Base-by-base conservation (phyloP, 2,888 invertebrate genomes). In the Noctua comes region DNA sequence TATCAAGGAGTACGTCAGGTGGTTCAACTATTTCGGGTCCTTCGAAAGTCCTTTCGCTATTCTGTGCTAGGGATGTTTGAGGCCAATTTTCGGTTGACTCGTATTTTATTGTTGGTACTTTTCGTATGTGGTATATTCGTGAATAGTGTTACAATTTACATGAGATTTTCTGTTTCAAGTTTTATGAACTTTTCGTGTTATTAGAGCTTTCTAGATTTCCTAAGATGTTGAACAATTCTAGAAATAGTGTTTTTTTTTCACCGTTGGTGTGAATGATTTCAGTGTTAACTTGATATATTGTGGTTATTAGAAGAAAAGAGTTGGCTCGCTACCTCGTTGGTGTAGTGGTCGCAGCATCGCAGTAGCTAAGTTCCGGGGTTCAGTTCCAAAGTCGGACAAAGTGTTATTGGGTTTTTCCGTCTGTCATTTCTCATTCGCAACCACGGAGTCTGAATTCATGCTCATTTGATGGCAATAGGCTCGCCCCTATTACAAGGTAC, bases 21-120 rank as follows among this genome's bases (percentile, higher is more conserved):
- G 91, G 92, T 88, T 83, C 68, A 86, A 92, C 89, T 91, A 90
- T 91, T 92, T 89, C 79, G 88, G 89, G 90, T 92, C 92, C 92
- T 93, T 91, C 24, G 90, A 91, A 92, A 92, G 87, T 91, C 89
- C 91, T 92, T 86, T 86, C 40, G 64, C 65, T 76, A 77, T 83
- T 70, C 48, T 71, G 48, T 69, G 68, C 68, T 21, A 57, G 68
- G 65, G 76, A 82, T 79, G 40, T 76, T 75, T 71, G 65, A 68
- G 36, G 68, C 13, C 6, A 66, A 74, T 73, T 88, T 78, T 76
- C 68, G 48, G 51, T 36, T 11, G 24, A 66, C 31, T 70, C 36
- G 31, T 46, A 73, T 76, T 80, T 76, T 76, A 27, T 40, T 40
- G 16, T 51, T 18, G 16, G 18, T 62, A 46, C 57, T 51, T 76